Conservation (phyloP, 2,113 vertebrate genomes). For the Climacteris rufus region DNA sequence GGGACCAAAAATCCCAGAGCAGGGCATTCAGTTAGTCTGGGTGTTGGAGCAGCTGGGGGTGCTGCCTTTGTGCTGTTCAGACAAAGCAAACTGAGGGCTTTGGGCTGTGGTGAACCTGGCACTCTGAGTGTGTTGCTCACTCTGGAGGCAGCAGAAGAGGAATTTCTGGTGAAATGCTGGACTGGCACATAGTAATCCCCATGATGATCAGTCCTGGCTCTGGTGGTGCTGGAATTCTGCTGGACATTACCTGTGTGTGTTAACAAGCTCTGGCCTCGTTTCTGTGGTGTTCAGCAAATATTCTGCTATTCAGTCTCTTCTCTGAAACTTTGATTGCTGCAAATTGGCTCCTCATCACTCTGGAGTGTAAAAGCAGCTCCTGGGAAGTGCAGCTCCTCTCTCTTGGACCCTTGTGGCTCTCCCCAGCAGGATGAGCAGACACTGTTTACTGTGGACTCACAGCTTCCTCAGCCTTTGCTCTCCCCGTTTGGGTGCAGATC, state of each 20-base stretch:
- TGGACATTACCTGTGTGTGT: neutral
- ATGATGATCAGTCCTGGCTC: neutral
- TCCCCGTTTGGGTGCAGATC: neutral
- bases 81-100: neutral
- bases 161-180: neutral
- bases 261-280: neutral
- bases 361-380: neutral
- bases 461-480: neutral
- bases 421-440: neutral
- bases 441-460: fast-evolving
- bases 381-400: neutral
- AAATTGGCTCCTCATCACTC: neutral
- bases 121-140: fast-evolving
- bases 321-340: neutral
- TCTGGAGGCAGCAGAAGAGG: neutral
- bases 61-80: neutral
- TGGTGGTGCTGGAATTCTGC: neutral
- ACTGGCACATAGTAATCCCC: fast-evolving
- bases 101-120: neutral
- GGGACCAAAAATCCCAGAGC: neutral
- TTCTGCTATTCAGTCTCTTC: fast-evolving
- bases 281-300: neutral
- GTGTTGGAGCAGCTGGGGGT: neutral
- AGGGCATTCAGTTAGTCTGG: fast-evolving
- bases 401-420: neutral